Evolutionary conservation across 1,140 invertebrate species (phyloP).

Genomic region (Batillaria attramentaria): DNA sequence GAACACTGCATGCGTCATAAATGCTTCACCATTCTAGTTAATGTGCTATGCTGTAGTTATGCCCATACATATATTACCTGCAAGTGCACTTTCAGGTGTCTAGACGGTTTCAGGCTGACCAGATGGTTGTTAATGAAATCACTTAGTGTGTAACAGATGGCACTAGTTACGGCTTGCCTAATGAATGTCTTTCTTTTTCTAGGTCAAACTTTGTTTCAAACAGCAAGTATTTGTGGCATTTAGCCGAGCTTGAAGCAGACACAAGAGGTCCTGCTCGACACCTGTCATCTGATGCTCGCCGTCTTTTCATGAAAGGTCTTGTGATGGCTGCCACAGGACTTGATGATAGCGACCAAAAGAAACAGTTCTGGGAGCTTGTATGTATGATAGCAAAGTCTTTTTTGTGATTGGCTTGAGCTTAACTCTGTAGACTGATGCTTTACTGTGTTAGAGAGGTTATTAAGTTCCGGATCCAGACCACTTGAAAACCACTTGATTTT

Average conservation of each 20-base stretch:
- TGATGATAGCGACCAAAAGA: slow-evolving; percentile 50
- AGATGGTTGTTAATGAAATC: neutral
- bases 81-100: neutral
- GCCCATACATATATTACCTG: too few species aligned
- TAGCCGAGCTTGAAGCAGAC: slow-evolving; percentile 67
- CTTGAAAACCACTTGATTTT: too few species aligned
- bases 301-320: slow-evolving; percentile 70
- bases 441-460: too few species aligned
- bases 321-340: slow-evolving; percentile 70
- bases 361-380: slow-evolving; percentile 70
- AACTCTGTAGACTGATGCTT: too few species aligned
- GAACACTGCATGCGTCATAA: too few species aligned
- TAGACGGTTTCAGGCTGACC: neutral
- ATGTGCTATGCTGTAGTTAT: too few species aligned
- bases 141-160: too few species aligned
- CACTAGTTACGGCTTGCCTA: neutral
- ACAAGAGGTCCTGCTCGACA: slow-evolving; percentile 61
- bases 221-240: slow-evolving; percentile 67
- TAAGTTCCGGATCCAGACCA: too few species aligned
- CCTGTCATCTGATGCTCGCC: slow-evolving; percentile 67
- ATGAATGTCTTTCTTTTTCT: slow-evolving; percentile 27
- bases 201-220: slow-evolving; percentile 65
- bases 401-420: too few species aligned
- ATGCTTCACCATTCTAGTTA: too few species aligned
- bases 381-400: slow-evolving; percentile 24